phyloP scores from a whole-genome alignment of 1,140 invertebrate species.

The Tetraneura akinire region DNA sequence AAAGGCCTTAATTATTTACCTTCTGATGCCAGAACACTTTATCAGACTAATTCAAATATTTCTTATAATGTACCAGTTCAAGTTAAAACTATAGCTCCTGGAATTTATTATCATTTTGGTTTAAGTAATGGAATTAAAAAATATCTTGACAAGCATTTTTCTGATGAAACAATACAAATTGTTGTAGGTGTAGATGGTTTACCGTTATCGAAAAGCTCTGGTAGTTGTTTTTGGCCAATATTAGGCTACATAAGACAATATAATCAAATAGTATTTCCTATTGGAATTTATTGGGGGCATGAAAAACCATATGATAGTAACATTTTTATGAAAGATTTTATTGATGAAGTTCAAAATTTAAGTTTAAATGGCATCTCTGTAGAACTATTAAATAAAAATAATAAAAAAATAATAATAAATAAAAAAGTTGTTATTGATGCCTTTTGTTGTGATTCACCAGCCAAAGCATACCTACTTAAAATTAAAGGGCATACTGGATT shows the following conservation, averaged over 20 bases:
- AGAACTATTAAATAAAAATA: background rate
- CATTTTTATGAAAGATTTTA: slow-evolving; percentile 2
- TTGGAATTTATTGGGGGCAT: too few species aligned
- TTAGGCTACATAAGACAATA: slow-evolving; percentile 34
- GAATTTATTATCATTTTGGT: slow-evolving; percentile 10
- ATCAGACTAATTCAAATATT: slow-evolving; percentile 7
- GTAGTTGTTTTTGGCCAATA: slow-evolving; percentile 10
- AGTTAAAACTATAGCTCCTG: slow-evolving; percentile 2
- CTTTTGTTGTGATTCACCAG: background rate
- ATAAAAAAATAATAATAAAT: background rate
- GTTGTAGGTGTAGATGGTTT: too few species aligned
- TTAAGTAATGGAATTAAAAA: background rate
- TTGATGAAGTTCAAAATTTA: background rate
- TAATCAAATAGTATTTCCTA: slow-evolving; percentile 23
- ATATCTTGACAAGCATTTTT: background rate
- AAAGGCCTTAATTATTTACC: background rate
- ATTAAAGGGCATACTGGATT: slow-evolving; percentile 19
- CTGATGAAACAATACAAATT: background rate
- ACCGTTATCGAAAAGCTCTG: background rate
- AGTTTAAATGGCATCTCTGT: background rate
- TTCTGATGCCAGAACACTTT: background rate
- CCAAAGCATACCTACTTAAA: background rate
- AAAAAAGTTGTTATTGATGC: background rate
- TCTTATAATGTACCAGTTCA: background rate
- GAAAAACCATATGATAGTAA: slow-evolving; percentile 18